Conservation (phyloP, 92 coral and sea anemone genomes). For the Bergia puertoricense region DNA sequence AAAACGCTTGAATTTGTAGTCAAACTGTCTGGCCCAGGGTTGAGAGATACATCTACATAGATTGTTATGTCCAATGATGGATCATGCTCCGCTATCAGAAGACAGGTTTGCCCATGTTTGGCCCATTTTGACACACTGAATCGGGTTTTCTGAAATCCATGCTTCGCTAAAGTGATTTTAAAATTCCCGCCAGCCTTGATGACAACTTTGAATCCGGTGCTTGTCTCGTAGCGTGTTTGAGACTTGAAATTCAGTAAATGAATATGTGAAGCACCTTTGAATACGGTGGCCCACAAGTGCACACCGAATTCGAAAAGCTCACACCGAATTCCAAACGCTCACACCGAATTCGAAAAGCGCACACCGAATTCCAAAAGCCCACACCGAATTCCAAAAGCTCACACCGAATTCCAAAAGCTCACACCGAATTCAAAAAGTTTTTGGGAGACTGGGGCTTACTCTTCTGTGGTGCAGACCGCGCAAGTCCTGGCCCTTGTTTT, state of each 20-base stretch:
- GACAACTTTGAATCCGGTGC: slow-evolving; percentile 11
- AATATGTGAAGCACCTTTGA: too few species aligned
- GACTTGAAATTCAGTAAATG: neutral
- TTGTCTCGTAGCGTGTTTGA: slow-evolving; percentile 10
- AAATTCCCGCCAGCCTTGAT: slow-evolving; percentile 15
- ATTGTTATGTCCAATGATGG: slow-evolving; percentile 15
- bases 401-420: slow-evolving; percentile 9
- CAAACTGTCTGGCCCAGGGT: slow-evolving; percentile 13
- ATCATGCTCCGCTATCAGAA: slow-evolving; percentile 15
- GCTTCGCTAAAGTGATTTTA: slow-evolving; percentile 27
- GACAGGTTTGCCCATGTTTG: slow-evolving; percentile 23
- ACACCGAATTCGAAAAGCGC: slow-evolving; percentile 34
- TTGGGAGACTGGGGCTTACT: slow-evolving; percentile 11
- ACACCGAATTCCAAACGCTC: slow-evolving; percentile 26
- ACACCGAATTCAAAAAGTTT: slow-evolving; percentile 7
- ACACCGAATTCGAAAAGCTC: slow-evolving; percentile 38
- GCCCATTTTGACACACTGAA: slow-evolving; percentile 13
- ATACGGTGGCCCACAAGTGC: neutral
- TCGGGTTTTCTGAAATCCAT: slow-evolving; percentile 4
- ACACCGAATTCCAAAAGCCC: slow-evolving; percentile 41
- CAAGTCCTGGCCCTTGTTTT: slow-evolving; percentile 28
- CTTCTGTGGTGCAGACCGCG: slow-evolving; percentile 15
- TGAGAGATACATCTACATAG: neutral
- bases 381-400: slow-evolving; percentile 17
- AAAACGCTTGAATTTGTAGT: slow-evolving; percentile 12